These are phyloP conservation scores for Hypercompe scribonia DNA, from an alignment of 2,888 invertebrate genomes.

Conservation along the genomic window DNA sequence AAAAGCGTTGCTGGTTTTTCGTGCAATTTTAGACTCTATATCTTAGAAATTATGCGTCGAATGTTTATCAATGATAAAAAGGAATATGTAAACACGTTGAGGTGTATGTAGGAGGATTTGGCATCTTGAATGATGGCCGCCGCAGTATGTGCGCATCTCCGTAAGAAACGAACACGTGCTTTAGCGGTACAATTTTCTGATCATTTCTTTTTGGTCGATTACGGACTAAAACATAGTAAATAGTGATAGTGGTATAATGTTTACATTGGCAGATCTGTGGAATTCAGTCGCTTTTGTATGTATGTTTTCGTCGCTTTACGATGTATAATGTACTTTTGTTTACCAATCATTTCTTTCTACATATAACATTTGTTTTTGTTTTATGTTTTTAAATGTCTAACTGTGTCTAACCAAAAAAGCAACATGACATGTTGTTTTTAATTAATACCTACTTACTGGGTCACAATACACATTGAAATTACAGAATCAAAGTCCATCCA, in stretches of 20 bases:
- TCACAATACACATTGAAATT: background rate
- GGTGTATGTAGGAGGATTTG: constrained; percentile 39
- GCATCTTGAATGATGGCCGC: constrained; percentile 36
- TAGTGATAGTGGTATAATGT: constrained; percentile 48
- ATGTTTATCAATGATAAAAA: constrained; percentile 41
- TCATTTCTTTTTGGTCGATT: constrained; percentile 21
- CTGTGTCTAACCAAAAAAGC: background rate
- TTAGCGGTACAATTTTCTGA: constrained; percentile 16
- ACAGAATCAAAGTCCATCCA: background rate
- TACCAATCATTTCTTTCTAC: constrained; percentile 3
- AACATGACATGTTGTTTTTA: background rate
- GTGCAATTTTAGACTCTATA: constrained; percentile 43
- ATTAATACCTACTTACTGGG: background rate
- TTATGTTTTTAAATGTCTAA: background rate
- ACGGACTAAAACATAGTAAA: constrained; percentile 30
- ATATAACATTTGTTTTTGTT: background rate
- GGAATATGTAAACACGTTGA: constrained; percentile 42
- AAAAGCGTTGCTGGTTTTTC: constrained; percentile 23
- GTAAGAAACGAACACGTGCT: constrained; percentile 30
- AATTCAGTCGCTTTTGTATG: constrained; percentile 56
- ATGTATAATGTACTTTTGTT: constrained; percentile 12
- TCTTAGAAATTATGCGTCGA: constrained; percentile 28
- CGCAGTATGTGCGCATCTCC: constrained; percentile 42
- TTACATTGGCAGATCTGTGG: constrained; percentile 53
- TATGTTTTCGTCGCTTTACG: constrained; percentile 35